These are phyloP conservation scores for Hypselothyrea guttata DNA, from an alignment of 2,888 invertebrate genomes.

Conservation along the genomic window DNA sequence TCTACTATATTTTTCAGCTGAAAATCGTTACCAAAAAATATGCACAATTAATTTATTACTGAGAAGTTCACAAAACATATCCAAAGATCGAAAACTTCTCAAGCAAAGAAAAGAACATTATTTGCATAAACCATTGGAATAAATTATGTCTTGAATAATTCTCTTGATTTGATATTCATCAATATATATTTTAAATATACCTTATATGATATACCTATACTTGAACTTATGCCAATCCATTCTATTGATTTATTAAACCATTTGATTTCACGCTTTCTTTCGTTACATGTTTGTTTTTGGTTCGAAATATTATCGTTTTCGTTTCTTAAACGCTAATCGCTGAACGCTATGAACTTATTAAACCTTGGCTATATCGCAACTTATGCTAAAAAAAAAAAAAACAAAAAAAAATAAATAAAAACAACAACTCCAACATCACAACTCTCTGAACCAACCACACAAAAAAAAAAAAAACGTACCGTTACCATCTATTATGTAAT, in stretches of 20 bases:
- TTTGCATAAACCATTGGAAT: slow-evolving; percentile 82
- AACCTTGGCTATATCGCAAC: slow-evolving; percentile 54
- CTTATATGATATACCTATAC: slow-evolving; percentile 24
- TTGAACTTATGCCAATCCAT: slow-evolving; percentile 43
- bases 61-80: slow-evolving; percentile 32
- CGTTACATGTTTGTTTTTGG: slow-evolving; percentile 72
- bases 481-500: slow-evolving; percentile 80
- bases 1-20: slow-evolving; percentile 61
- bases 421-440: no score
- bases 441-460: slow-evolving; percentile 50
- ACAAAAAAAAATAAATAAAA: slow-evolving; percentile 47
- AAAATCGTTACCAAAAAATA: slow-evolving; percentile 78
- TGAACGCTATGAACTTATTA: slow-evolving; percentile 59
- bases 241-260: slow-evolving; percentile 46
- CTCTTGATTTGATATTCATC: slow-evolving; percentile 25
- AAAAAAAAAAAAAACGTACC: slow-evolving; percentile 59
- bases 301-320: slow-evolving; percentile 56
- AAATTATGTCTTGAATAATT: slow-evolving; percentile 59
- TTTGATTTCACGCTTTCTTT: slow-evolving; percentile 66
- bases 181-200: slow-evolving; percentile 25
- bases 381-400: slow-evolving; percentile 38
- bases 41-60: slow-evolving; percentile 67
- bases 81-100: slow-evolving; percentile 7
- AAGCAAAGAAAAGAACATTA: slow-evolving; percentile 59
- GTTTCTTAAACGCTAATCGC: slow-evolving; percentile 61